Percentiles rank a stretch among this genome's conserved stretches.
These are phyloP conservation scores for Myiozetetes cayanensis DNA, from an alignment of 2,113 vertebrate genomes.

Conservation along the genomic window DNA sequence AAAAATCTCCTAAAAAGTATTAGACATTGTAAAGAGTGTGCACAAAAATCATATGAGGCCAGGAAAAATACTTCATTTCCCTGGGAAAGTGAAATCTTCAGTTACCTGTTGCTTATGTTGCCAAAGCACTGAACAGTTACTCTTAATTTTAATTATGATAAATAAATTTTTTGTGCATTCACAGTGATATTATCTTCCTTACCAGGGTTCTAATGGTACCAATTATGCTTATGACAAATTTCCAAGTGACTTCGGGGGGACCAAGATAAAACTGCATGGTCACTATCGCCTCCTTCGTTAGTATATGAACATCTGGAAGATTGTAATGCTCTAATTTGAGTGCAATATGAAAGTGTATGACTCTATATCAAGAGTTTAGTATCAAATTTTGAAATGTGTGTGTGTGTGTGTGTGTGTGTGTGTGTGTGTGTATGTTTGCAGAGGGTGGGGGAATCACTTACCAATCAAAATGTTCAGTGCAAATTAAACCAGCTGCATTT, in stretches of 20 bases:
- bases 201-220: neutral
- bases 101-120: neutral
- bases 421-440: neutral
- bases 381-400: neutral
- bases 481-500: neutral
- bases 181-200: neutral
- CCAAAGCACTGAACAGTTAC: neutral
- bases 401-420: no score
- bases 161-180: neutral
- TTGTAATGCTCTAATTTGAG: neutral
- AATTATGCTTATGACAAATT: neutral
- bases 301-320: neutral
- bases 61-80: conserved; percentile 59
- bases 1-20: conserved; percentile 32
- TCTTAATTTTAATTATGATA: conserved; percentile 3
- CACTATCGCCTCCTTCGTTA: neutral
- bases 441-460: neutral
- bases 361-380: neutral
- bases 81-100: conserved; percentile 47
- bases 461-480: neutral
- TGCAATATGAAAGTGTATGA: neutral
- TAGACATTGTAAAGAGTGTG: conserved; percentile 36
- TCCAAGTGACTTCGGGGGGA: neutral
- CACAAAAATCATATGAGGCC: conserved; percentile 33
- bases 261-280: neutral